Evolutionary conservation across 2,113 vertebrate genomes (phyloP), one percentile per base, ranked within the genome.

Genomic region (Percina caprodes): DNA sequence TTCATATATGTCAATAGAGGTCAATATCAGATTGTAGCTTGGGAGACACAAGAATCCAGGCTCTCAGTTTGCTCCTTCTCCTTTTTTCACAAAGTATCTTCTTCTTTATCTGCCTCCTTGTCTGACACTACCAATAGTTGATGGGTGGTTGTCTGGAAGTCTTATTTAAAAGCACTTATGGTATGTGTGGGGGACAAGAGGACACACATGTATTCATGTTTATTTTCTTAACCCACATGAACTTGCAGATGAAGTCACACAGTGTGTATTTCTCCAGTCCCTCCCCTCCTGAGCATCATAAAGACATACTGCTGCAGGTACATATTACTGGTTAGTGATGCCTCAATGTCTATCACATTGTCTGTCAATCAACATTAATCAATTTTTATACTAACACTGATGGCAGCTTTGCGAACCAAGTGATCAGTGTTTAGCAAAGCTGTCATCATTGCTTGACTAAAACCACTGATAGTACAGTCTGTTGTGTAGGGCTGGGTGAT

Each of bases 1-100:
- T 87, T 93, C 84, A 87, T 69, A 69, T 80, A 93, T 77, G 91
- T 93, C 90, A 91, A 86, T 88, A 86, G 74, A 84, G 78, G 84
- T 93, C 80, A 92, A 69, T 86, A 91, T 93, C 91, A 93, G 79
- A 85, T 60, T 80, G 71, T 30, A 61, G 48, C 73, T 66, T 42
- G 61, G 68, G 72, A 83, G 68, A 35, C 11, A 8, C 75, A 86
- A 82, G 68, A 86, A 35, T 45, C 62, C n/a, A 11, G 21, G 23
- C 62, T 66, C 56, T 71, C 33, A 12, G 56, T 76, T 73, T 59
- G n/a, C 12, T 56, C 18, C 33, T 19, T 24, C 19, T 71, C 33
- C 10, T 16, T n/a, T 69, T 77, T 5, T 10, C 21, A 65, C 3
- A 23, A 8, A 14, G 3, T 33, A 54, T 46, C 4, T n/a, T 69